Percentiles rank a stretch among this genome's conserved stretches.
These are phyloP conservation scores for Serilophus lunatus DNA, from an alignment of 2,113 vertebrate genomes.

Conservation along the genomic window DNA sequence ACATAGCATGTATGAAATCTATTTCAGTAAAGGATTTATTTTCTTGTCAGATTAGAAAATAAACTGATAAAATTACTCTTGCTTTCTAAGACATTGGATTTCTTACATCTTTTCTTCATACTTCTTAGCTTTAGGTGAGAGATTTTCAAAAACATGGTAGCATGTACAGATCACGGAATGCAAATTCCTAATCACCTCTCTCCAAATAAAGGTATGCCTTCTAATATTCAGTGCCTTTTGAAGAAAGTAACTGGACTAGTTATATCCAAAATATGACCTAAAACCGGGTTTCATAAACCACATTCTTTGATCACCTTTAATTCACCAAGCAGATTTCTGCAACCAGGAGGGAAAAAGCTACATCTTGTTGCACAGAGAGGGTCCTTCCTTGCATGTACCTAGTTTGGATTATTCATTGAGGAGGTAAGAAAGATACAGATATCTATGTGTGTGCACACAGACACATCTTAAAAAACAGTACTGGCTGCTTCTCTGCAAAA, in stretches of 20 bases:
- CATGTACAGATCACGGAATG: neutral
- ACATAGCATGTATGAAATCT: neutral
- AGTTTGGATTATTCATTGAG: neutral
- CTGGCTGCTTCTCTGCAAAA: neutral
- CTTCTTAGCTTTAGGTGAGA: neutral
- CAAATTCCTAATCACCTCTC: neutral
- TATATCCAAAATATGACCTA: neutral
- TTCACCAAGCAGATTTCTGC: neutral
- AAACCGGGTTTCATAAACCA: neutral
- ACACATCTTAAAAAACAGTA: neutral
- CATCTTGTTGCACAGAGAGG: neutral
- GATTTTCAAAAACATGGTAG: neutral
- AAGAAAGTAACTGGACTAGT: neutral
- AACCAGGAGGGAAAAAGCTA: neutral
- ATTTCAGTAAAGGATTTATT: neutral
- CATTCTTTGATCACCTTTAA: neutral
- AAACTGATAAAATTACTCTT: neutral
- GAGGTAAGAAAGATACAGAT: rapidly evolving
- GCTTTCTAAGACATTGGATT: neutral
- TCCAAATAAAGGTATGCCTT: neutral
- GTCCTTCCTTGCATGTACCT: neutral
- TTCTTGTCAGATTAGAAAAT: neutral
- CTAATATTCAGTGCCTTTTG: neutral
- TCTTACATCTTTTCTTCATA: neutral
- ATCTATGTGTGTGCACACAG: neutral